Evolutionary conservation across 2,113 vertebrate genomes (phyloP), one percentile per base, ranked within the genome.

Genomic region (Phaethon lepturus): DNA sequence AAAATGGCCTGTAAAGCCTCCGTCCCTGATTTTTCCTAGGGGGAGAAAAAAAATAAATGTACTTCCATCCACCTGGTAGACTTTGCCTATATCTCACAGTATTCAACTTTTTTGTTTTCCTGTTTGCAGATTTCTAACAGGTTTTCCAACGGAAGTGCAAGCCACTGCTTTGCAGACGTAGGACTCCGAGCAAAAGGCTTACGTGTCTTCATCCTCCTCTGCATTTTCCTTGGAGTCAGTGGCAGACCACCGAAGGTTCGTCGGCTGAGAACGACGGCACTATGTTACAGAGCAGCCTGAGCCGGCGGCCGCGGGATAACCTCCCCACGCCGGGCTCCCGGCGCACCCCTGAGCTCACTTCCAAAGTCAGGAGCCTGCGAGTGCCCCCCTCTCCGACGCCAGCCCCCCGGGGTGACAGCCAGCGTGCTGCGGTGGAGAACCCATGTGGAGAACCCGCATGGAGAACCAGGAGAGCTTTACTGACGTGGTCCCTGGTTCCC

Each of bases 281-380:
- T 31, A 1, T 4, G 13, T 25, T 7, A 14, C 14, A 22, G 28
- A 77, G 74, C 44, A 55, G 13, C 15, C 13, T 55, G 47, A 64
- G 14, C 31, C 1, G 3, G 50, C 2, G 3, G 52, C 29, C 2
- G 0, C 2, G 2, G 44, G n/a, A 6, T 13, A 19, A 23, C 4
- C 18, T 40, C 28, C 44, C 38, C 58, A 1, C 58, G 8, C 17
- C 0, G 1, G 1, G 33, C 13, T 73, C 33, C 42, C 0, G 0
- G 18, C 3, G 3, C 29, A 62, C 7, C 10, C 52, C 47, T 26
- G 25, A 20, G n/a, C 64, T 88, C 9, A 1, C 3, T 60, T 50
- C 31, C 59, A 60, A 45, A 88, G 66, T 53, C 69, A 13, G 38
- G 7, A 80, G 38, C 24, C 44, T 33, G 64, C 2, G 5, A 6